Base-by-base conservation (phyloP, 2,113 vertebrate genomes). In the Indicator maculatus region DNA sequence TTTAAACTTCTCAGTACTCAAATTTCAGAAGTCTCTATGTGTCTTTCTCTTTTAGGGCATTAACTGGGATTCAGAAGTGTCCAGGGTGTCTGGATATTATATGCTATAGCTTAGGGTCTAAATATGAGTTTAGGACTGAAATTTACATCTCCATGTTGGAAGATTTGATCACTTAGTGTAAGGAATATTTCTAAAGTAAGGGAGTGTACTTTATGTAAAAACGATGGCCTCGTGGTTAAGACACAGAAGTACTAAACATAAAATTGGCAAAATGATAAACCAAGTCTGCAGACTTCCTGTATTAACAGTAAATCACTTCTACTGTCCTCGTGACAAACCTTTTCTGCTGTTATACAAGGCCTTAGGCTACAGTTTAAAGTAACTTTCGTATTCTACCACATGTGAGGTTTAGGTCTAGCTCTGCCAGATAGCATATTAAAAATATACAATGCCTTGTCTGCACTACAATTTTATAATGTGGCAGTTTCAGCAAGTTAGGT, bases 401-500 rank as follows among this genome's bases (percentile, higher is more conserved):
- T 93, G 69, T 81, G 88, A 74, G 60, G 82, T 87, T 93, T 83
- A 89, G 73, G 47, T 71, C 66, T 91, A 77, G 69, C 38, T 91
- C 65, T 93, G 85, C 82, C 94, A 95, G 85, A 91, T 79, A 95
- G 69, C 55, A 26, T 41, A 67, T 92, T 82, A 87, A 86, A 93
- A 93, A 86, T 75, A 84, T 6, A 69, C 47, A 65, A 55, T 76
- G 50, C 63, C 80, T 75, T 74, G 66, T 84, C 89, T 80, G 14
- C 47, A 9, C 69, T 83, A 61, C 39, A 52, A 67, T 93, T 95
- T 91, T 88, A 74, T 85, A 88, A 86, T 71, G 61, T 86, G 73
- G 66, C 83, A 92, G 87, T 96, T 94, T 80, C 86, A 95, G 71
- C 45, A 77, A 80, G 82, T 96, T 97, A 88, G 89, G 93, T 95